Base-by-base conservation (phyloP, 2,113 vertebrate genomes). In the Tachycineta bicolor region DNA sequence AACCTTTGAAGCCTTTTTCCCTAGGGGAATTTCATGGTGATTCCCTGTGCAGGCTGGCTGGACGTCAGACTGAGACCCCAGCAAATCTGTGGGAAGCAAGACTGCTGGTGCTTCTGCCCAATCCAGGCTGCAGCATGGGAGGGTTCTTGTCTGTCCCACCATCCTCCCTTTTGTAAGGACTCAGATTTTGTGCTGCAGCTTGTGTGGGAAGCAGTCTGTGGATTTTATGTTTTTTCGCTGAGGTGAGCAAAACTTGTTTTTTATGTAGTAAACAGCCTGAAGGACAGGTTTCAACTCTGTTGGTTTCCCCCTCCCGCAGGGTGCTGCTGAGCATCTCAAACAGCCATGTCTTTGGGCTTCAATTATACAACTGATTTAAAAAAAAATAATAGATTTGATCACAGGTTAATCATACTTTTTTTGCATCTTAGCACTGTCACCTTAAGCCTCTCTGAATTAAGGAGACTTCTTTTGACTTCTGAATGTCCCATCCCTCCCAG, bases 101-200 rank as follows among this genome's bases (percentile, higher is more conserved):
- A 69, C 14, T 83, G 50, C 37, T 76, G 81, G 24, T 9, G 1
- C 49, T 60, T 77, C 82, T 87, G 81, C 44, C 22, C 52, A 23
- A 2, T 43, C 20, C 43, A 60, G 55, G 16, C n/a, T 63, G 28
- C 63, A 39, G 8, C 21, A 37, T 0, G 0, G 60, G 50, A 50
- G 22, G 5, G 9, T 6, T 34, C 28, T 21, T 15, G 28, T 76
- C 59, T 53, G 37, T 58, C 56, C 56, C 37, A 37, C 11, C 14
- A 34, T 13, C 31, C 22, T 79, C 63, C 17, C 12, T 55, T 46
- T 76, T 60, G 3, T 75, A 14, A 34, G 33, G 63, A n/a, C 33
- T 34, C 34, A 2, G 31, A 37, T 73, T 91, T 86, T 83, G 49
- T 88, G 22, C 29, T 52, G 29, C 29, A 93, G n/a, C 33, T 2